Evolutionary conservation across 2,888 invertebrate genomes (phyloP), one percentile per base, ranked within the genome.

Genomic region (Thalpophila matura): DNA sequence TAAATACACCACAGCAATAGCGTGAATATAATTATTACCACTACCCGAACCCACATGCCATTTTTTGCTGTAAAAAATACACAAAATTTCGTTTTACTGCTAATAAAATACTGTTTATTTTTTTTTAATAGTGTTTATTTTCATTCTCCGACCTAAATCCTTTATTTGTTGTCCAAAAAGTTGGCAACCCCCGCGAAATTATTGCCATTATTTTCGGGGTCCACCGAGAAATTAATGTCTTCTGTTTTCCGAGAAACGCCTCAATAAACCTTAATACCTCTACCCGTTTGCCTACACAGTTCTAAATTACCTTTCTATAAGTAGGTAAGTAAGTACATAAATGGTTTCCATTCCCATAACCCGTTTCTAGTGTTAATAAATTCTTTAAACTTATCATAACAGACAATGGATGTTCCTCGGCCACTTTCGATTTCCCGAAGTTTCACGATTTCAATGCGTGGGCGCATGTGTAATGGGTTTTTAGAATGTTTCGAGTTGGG

Each of bases 401-500:
- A 71, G 42, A 77, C 77, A 77, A 77, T 77, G 70, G 65, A 35
- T 54, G 50, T 63, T 65, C 58, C 47, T 51, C 67, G 65, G 53
- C 66, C 72, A 83, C 83, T 83, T 83, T 83, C 83, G 71, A 72
- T 83, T 83, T 83, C 70, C 76, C 80, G 64, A 57, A 74, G 80
- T 72, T 74, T 73, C 77, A 72, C 68, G 65, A 43, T 58, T 67
- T 47, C 59, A 47, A 70, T 70, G 79, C 76, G 80, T 81, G 63
- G 79, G 77, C 75, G 74, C 78, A 63, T 74, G 71, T 71, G 55
- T 64, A 67, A 51, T 74, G 64, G 27, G 37, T 45, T 54, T 60
- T 69, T 76, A 68, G 65, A 73, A 67, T 69, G 69, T 63, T 63
- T 51, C 4, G 33, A 29, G 45, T 42, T n/a, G 33, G 45, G 54